These are phyloP conservation scores for Entomobrya multifasciata DNA, from an alignment of 2,888 invertebrate species.

Conservation along the genomic window DNA sequence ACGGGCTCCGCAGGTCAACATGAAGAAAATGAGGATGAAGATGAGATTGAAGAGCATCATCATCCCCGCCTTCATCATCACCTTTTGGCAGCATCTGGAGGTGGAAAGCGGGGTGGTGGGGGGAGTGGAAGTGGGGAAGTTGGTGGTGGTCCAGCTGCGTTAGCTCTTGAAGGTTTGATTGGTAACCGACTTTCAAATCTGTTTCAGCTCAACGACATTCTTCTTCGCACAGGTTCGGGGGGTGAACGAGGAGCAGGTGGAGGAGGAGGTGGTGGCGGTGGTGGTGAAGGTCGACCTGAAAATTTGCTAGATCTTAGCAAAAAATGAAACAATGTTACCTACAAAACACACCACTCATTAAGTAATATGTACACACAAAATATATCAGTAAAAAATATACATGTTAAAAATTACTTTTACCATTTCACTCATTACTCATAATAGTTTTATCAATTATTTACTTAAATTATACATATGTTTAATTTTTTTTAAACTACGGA, in stretches of 20 bases:
- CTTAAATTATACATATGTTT: no score
- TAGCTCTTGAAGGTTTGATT: slow-evolving; percentile 45
- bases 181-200: slow-evolving; percentile 57
- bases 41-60: slow-evolving; percentile 11
- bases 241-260: background rate
- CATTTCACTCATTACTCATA: no score
- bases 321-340: slow-evolving; percentile 13
- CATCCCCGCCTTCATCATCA: slow-evolving; percentile 29
- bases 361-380: no score
- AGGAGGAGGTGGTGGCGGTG: no score
- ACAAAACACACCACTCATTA: background rate
- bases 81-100: background rate
- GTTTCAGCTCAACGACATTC: slow-evolving; percentile 63
- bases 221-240: slow-evolving; percentile 19
- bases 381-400: no score
- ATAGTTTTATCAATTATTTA: no score
- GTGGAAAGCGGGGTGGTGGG: background rate
- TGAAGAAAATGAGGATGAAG: slow-evolving; percentile 8
- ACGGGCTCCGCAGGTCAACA: slow-evolving; percentile 3
- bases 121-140: background rate
- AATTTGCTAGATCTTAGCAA: slow-evolving; percentile 54
- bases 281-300: slow-evolving; percentile 5
- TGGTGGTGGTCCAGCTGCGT: background rate
- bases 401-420: no score
- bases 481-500: no score